A percentile compares a stretch with the other conserved stretches of the same genome.
Evolutionary conservation across 2,888 invertebrate species (phyloP).

Genomic region (Eilema caniola): DNA sequence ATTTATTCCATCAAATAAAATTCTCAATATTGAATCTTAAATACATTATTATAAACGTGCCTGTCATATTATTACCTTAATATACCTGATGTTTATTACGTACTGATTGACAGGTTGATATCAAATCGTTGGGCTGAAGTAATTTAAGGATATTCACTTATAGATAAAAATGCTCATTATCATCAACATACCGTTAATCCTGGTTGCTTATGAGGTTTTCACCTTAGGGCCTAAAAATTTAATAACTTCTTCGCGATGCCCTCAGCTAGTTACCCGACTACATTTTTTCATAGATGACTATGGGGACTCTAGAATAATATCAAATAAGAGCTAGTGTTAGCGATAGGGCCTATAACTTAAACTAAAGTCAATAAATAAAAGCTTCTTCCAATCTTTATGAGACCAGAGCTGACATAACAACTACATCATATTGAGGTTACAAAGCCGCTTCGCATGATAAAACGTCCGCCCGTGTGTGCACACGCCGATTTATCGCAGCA

Average conservation of each 20-base stretch:
- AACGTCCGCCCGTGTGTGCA: slow-evolving; percentile 22
- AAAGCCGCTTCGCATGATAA: slow-evolving; percentile 23
- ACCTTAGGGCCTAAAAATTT: no score
- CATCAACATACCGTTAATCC: no score
- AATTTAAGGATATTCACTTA: no score
- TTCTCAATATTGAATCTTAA: not conserved
- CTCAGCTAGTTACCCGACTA: no score
- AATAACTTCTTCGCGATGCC: no score
- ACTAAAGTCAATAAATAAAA: not conserved
- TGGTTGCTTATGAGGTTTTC: no score
- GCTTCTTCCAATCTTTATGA: not conserved
- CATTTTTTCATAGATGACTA: no score
- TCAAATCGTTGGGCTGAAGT: not conserved
- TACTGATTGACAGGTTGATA: not conserved
- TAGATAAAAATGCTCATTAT: not conserved
- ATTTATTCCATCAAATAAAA: not conserved
- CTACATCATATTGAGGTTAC: slow-evolving; percentile 18
- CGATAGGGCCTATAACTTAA: not conserved
- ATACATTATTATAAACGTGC: slow-evolving; percentile 4
- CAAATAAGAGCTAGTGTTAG: not conserved
- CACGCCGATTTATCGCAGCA: slow-evolving; percentile 28
- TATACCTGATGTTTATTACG: not conserved
- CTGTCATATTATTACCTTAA: not conserved
- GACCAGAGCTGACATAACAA: not conserved
- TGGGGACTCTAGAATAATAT: not conserved